These are phyloP conservation scores for Teleogryllus oceanicus DNA, from an alignment of 2,888 invertebrate genomes.

Conservation along the genomic window DNA sequence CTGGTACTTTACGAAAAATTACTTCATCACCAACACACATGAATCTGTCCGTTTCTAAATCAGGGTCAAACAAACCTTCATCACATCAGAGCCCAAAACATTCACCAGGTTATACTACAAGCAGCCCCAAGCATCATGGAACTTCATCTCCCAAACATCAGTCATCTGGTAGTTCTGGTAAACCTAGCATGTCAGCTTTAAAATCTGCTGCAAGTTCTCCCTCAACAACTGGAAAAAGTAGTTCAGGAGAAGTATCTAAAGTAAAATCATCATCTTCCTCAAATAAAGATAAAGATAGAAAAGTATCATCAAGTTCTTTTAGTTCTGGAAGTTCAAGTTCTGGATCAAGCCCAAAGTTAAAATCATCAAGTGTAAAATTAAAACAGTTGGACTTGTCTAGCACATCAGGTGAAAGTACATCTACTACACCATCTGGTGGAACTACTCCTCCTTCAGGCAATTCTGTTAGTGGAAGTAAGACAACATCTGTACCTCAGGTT, in stretches of 20 bases:
- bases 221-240: conserved; percentile 31
- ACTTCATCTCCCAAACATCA: conserved; percentile 77
- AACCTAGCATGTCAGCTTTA: conserved; percentile 83
- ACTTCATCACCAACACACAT: conserved; percentile 66
- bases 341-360: conserved; percentile 63
- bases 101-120: conserved; percentile 57
- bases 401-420: conserved; percentile 29
- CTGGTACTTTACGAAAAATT: conserved; percentile 64
- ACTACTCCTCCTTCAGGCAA: conserved; percentile 55
- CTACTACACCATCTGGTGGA: conserved; percentile 43
- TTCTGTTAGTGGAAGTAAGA: conserved; percentile 59
- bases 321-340: conserved; percentile 44
- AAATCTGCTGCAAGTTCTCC: conserved; percentile 65
- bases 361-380: conserved; percentile 62
- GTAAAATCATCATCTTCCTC: conserved; percentile 31
- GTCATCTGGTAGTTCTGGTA: conserved; percentile 67
- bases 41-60: conserved; percentile 28
- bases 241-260: conserved; percentile 32
- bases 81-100: conserved; percentile 62
- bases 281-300: conserved; percentile 54
- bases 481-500: conserved; percentile 59
- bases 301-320: conserved; percentile 45
- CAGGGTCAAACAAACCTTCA: conserved; percentile 32
- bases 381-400: conserved; percentile 58
- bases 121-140: conserved; percentile 75